Evolutionary conservation across 2,797 vertebrate species (phyloP), one percentile per base, ranked within the genome.

Genomic region (Oryzias sinensis): DNA sequence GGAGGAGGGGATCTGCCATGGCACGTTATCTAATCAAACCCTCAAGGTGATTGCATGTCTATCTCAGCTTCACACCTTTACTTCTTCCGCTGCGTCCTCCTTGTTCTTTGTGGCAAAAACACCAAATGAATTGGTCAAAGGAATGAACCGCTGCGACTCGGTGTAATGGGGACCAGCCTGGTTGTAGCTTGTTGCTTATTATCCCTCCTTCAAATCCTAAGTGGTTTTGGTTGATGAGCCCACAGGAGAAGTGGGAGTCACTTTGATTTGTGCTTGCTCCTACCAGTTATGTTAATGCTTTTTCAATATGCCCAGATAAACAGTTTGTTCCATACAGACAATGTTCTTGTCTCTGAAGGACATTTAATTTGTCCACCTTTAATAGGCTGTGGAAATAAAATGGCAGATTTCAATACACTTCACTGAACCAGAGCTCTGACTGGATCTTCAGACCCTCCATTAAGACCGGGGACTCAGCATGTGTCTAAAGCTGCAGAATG

Each of bases 231-330:
- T 72, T 63, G 44, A 46, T 20, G 46, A 65, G 45, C 42, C 43
- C 9, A 11, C 33, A 33, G 45, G 56, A 56, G 56, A 69, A 49
- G 43, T 46, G 14, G 18, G 46, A 27, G 45, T 55, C 37, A 63
- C 65, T 62, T 66, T 57, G 42, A 5, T 68, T 57, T 58, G 49
- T 77, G 72, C 53, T 76, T 64, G 68, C 66, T 72, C 62, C 73
- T 71, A 68, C 72, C 76, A 47, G 68, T 59, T 74, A 81, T 84
- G 80, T 80, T 75, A 78, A 75, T 62, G 62, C 59, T 65, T 14
- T 27, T 59, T 72, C 60, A 52, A 42, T 72, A 41, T 22, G 49
- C 17, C 50, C 61, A 56, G 33, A 17, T 64, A 51, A 72, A 67
- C 53, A 0, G 45, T 65, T 25, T 45, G 17, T 55, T 54, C 52